A percentile compares a stretch with the other conserved stretches of the same genome.
phyloP scores from a whole-genome alignment of 2,797 vertebrate genomes.

The Centroberyx gerrardi region DNA sequence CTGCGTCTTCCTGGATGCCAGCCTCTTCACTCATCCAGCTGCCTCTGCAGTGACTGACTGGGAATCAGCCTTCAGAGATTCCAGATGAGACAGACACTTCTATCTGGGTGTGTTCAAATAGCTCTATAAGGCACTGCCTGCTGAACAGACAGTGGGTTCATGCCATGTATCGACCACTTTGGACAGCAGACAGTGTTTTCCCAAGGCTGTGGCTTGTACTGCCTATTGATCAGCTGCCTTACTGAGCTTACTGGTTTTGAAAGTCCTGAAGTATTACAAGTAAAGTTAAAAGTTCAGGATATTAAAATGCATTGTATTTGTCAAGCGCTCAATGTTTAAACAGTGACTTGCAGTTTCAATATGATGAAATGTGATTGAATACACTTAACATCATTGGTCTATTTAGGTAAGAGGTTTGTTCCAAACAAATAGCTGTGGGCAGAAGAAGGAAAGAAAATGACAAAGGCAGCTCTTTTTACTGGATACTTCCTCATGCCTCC shows the following conservation, averaged over 20 bases:
- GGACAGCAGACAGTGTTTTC: constrained; percentile 29
- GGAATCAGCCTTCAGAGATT: not conserved
- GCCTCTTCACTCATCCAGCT: constrained; percentile 52
- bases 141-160: not conserved
- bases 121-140: not conserved
- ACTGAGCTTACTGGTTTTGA: not conserved
- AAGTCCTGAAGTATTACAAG: not conserved
- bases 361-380: not conserved
- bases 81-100: not conserved
- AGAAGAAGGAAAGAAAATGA: constrained; percentile 4
- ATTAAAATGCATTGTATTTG: not conserved
- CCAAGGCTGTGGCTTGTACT: not conserved
- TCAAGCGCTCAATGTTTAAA: not conserved
- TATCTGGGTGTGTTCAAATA: not conserved
- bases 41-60: constrained; percentile 46
- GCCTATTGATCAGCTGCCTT: constrained; percentile 14
- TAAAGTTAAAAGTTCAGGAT: not conserved
- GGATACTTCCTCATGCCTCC: constrained; percentile 40
- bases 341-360: constrained; percentile 9
- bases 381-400: too few relatives aligned
- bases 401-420: constrained; percentile 4
- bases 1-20: constrained; percentile 58
- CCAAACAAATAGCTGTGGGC: not conserved
- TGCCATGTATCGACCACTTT: not conserved
- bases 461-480: constrained; percentile 4